A percentile compares a stretch with the other conserved stretches of the same genome.
Evolutionary conservation across 2,113 vertebrate genomes (phyloP).

Genomic region (Notechis scutatus): DNA sequence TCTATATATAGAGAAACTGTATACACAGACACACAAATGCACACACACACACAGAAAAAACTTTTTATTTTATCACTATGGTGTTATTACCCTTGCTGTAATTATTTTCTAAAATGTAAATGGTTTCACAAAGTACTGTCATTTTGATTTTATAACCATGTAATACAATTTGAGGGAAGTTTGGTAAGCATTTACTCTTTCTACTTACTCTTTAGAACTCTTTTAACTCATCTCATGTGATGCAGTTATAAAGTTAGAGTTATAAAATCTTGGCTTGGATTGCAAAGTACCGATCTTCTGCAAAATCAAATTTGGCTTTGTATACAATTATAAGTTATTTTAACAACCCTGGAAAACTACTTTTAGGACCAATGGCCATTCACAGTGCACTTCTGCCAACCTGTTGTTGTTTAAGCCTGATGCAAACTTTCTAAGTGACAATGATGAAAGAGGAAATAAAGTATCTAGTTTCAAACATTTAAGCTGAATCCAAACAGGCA

Average conservation of each 20-base stretch:
- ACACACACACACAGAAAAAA: neutral
- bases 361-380: slow-evolving; percentile 59
- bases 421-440: slow-evolving; percentile 48
- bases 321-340: slow-evolving; percentile 54
- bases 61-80: neutral
- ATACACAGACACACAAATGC: neutral
- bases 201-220: neutral
- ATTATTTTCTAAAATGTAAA: slow-evolving; percentile 32
- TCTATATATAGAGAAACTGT: neutral
- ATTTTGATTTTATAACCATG: neutral
- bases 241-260: neutral
- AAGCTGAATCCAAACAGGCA: neutral
- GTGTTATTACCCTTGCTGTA: slow-evolving; percentile 27
- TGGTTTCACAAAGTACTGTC: slow-evolving; percentile 38
- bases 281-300: neutral
- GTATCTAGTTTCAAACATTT: neutral
- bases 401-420: slow-evolving; percentile 59
- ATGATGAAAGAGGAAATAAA: neutral
- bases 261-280: neutral
- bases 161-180: neutral
- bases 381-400: slow-evolving; percentile 55
- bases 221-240: neutral
- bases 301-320: slow-evolving; percentile 45
- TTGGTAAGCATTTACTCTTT: neutral
- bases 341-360: slow-evolving; percentile 46